Conservation (phyloP, 2,113 vertebrate genomes). For the Petaurus breviceps region DNA sequence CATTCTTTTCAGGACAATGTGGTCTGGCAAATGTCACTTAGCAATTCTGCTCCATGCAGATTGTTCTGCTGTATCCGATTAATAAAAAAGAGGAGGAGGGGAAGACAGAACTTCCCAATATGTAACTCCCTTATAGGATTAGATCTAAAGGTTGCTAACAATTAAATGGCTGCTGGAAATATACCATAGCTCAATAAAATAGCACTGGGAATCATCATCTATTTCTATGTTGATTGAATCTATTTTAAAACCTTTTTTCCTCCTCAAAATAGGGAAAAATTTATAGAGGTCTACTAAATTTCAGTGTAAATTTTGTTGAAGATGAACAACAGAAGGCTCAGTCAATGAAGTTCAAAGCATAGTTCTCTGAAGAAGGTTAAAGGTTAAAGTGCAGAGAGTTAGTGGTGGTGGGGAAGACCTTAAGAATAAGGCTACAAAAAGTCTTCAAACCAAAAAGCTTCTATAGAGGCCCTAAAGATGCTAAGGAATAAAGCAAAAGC, state of each 20-base stretch:
- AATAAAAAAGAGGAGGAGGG: slow-evolving; percentile 23
- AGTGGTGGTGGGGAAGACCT: neutral
- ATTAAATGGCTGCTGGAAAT: slow-evolving; percentile 34
- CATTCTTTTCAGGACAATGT: slow-evolving; percentile 5
- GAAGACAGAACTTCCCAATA: neutral
- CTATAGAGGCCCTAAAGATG: slow-evolving; percentile 14
- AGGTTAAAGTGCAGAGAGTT: slow-evolving; percentile 25
- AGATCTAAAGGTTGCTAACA: neutral
- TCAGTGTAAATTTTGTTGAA: slow-evolving; percentile 40
- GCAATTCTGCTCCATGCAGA: neutral
- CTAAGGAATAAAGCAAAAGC: neutral
- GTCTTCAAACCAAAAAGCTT: slow-evolving; percentile 4
- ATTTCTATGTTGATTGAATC: slow-evolving; percentile 35
- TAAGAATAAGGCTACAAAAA: slow-evolving; percentile 39
- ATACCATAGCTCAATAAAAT: neutral
- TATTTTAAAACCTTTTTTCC: slow-evolving; percentile 1
- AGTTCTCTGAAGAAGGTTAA: slow-evolving; percentile 42
- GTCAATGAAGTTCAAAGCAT: slow-evolving; percentile 39
- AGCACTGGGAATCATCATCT: slow-evolving; percentile 7
- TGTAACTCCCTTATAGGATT: slow-evolving; percentile 39
- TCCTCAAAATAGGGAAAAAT: slow-evolving; percentile 51
- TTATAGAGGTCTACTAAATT: slow-evolving; percentile 5
- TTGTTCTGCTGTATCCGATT: neutral
- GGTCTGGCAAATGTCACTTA: slow-evolving; percentile 62
- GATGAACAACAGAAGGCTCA: slow-evolving; percentile 34